A percentile compares a stretch with the other conserved stretches of the same genome.
These are phyloP conservation scores for Okapia johnstoni DNA, from an alignment of 2,113 vertebrate species.

Conservation along the genomic window DNA sequence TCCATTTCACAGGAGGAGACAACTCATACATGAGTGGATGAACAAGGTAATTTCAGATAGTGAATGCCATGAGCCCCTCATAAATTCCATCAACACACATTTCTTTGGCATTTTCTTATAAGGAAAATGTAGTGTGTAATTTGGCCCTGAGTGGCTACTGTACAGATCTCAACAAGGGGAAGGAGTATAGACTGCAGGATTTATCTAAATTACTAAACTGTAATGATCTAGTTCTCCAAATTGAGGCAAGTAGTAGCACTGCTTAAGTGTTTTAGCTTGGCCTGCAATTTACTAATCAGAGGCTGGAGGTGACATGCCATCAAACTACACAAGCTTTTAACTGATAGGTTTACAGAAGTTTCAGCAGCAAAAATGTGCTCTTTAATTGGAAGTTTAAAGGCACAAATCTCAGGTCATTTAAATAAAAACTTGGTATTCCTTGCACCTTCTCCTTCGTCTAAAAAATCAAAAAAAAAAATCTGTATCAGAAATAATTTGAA, in stretches of 20 bases:
- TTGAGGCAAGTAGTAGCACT: neutral
- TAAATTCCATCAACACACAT: neutral
- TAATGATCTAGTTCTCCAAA: conserved; percentile 36
- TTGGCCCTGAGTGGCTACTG: neutral
- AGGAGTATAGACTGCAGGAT: neutral
- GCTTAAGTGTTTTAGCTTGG: conserved; percentile 41
- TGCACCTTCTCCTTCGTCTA: neutral
- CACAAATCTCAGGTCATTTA: conserved; percentile 48
- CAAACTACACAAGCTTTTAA: conserved; percentile 39
- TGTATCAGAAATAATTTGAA: neutral
- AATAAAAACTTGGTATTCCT: conserved; percentile 35
- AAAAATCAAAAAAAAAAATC: neutral
- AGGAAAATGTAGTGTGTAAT: conserved; percentile 21
- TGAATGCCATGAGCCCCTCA: neutral
- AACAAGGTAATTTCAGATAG: conserved; percentile 18
- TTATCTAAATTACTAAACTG: conserved; percentile 42
- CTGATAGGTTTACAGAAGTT: conserved; percentile 41
- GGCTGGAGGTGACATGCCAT: conserved; percentile 15
- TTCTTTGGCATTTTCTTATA: conserved; percentile 27
- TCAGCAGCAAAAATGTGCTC: conserved; percentile 33
- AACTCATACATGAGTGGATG: neutral
- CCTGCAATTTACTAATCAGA: conserved; percentile 60
- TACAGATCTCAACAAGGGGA: neutral
- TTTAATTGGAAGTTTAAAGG: conserved; percentile 64
- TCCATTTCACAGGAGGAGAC: neutral